Base-by-base conservation (phyloP, 2,888 invertebrate species). In the Drosophila colorata region DNA sequence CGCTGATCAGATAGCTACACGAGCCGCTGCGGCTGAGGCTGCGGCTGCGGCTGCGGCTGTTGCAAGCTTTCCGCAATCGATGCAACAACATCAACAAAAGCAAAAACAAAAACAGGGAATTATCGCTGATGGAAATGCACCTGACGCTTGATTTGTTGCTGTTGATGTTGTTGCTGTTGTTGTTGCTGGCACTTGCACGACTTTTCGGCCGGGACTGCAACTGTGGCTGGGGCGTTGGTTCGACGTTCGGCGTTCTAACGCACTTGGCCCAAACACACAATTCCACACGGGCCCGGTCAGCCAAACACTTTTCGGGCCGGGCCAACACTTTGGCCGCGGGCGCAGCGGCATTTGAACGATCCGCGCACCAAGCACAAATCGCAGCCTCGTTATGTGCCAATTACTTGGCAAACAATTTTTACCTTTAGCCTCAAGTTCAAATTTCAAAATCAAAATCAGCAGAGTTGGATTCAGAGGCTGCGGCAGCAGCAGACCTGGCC, bases 371-470 rank as follows among this genome's bases (percentile, higher is more conserved):
- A 16, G 63, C 48, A 51, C 49, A 61, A 61, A 61, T 74, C 68
- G 55, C 70, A 56, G 69, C 73, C 84, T 86, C 71, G 87, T 85
- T 85, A 86, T 87, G 78, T 79, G 87, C 80, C 91, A 91, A 91
- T 91, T 91, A 91, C 91, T 90, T 87, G 88, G 90, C 88, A 90
- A 90, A 91, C 91, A 91, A 90, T 90, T 91, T 91, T 90, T 91
- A 91, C 91, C 91, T 91, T 91, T 91, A 91, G 91, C 91, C 91
- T 88, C 91, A 91, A 91, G 91, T 91, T 91, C 91, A 91, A 91
- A 90, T 90, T 90, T 90, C 87, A 90, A 90, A 90, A 90, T 89
- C 89, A 84, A 87, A 89, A 89, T 78, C 84, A 84, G 78, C 78
- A 67, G 25, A 8, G 28, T 1, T 8, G 28, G 2, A n/a, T 3